A percentile compares a stretch with the other conserved stretches of the same genome.
phyloP scores from a whole-genome alignment of 2,113 vertebrate species.

The Lipotes vexillifer region DNA sequence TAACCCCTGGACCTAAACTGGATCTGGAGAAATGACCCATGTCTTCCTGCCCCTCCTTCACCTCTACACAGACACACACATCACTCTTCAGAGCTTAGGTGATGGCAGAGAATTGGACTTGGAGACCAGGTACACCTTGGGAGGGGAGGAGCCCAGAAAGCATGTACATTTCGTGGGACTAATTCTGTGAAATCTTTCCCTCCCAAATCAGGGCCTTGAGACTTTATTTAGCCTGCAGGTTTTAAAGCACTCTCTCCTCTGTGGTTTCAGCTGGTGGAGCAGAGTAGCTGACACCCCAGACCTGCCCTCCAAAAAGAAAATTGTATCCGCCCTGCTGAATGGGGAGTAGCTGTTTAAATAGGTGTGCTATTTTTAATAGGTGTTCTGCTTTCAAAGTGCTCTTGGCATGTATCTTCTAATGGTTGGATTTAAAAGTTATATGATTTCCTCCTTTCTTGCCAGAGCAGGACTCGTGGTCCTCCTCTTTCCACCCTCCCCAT shows the following conservation, averaged over 20 bases:
- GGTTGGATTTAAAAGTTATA: slow-evolving; percentile 69
- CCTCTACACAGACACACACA: neutral
- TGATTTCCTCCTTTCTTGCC: slow-evolving; percentile 71
- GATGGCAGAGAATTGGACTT: neutral
- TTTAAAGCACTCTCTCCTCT: slow-evolving; percentile 58
- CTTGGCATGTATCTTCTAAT: slow-evolving; percentile 64
- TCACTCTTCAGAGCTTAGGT: neutral
- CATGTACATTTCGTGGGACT: slow-evolving; percentile 6
- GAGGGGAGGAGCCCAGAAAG: neutral
- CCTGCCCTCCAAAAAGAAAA: slow-evolving; percentile 58
- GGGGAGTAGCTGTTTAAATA: slow-evolving; percentile 69
- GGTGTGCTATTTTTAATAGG: slow-evolving; percentile 73
- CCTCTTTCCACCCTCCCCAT: neutral
- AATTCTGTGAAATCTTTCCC: neutral
- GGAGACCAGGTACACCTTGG: neutral
- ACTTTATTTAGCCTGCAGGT: slow-evolving; percentile 34
- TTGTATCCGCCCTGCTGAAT: slow-evolving; percentile 20
- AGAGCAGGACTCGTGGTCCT: slow-evolving; percentile 40
- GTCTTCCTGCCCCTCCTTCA: neutral
- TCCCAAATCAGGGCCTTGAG: neutral
- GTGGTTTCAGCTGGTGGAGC: slow-evolving; percentile 14
- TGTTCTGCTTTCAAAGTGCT: slow-evolving; percentile 70
- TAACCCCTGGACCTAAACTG: neutral
- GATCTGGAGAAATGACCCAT: neutral
- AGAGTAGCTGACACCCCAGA: slow-evolving; percentile 35